Conservation (phyloP, 64 coral and sea anemone genomes). For the Pocillopora verrucosa region DNA sequence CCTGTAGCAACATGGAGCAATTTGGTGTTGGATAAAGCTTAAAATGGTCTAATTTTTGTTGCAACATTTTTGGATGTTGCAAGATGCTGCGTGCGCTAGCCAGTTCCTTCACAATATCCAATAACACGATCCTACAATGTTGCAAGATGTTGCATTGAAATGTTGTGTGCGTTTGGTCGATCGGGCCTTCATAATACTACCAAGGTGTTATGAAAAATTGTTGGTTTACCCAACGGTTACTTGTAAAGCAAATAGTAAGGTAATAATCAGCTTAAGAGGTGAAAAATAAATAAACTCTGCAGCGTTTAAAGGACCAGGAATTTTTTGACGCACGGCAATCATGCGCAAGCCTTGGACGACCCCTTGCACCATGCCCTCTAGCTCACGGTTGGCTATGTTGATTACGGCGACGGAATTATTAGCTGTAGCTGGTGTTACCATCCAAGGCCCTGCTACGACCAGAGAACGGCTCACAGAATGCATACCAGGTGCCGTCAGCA, state of each 20-base stretch:
- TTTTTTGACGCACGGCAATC: not conserved
- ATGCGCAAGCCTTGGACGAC: not conserved
- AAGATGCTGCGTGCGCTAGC: too few species aligned
- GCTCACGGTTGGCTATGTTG: not conserved
- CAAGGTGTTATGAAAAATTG: not conserved
- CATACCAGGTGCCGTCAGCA: not conserved
- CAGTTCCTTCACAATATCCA: too few species aligned
- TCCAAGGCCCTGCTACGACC: not conserved
- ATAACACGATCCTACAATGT: too few species aligned
- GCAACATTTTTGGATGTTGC: too few species aligned
- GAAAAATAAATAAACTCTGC: not conserved
- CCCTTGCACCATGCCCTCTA: conserved; percentile 23
- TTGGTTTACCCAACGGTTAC: not conserved
- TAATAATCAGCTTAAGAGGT: not conserved
- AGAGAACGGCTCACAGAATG: not conserved
- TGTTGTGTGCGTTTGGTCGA: too few species aligned
- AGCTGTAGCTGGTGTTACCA: conserved; percentile 41
- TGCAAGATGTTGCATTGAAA: too few species aligned
- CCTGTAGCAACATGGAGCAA: too few species aligned
- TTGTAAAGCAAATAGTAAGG: not conserved
- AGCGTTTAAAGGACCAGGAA: not conserved
- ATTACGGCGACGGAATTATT: conserved; percentile 37
- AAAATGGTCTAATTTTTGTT: too few species aligned
- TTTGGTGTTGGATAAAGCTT: too few species aligned
- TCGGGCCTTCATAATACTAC: too few species aligned